These are phyloP conservation scores for Porites evermanni DNA, from an alignment of 92 coral and sea anemone genomes.

Conservation along the genomic window DNA sequence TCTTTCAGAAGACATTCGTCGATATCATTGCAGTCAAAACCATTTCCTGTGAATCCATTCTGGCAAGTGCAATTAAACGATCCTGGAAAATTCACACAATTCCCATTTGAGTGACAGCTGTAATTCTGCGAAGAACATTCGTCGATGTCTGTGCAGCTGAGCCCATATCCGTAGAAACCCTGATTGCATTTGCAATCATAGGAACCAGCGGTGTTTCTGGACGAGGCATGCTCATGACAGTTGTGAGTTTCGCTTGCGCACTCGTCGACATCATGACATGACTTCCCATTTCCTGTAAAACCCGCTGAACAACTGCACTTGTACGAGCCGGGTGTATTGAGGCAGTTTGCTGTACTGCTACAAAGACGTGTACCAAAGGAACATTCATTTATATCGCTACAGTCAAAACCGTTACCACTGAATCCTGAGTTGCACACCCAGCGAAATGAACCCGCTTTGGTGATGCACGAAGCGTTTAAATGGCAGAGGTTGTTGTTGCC, in stretches of 20 bases:
- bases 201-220: constrained; percentile 34
- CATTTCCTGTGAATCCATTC: constrained; percentile 42
- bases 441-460: neutral
- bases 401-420: constrained; percentile 27
- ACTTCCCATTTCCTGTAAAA: constrained; percentile 2
- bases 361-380: neutral
- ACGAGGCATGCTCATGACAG: constrained; percentile 34
- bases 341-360: neutral
- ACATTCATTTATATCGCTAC: constrained; percentile 34
- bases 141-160: constrained; percentile 25
- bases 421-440: constrained; percentile 33
- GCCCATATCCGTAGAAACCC: constrained; percentile 41
- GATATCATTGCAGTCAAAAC: constrained; percentile 28
- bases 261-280: constrained; percentile 29
- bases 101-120: constrained; percentile 26
- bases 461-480: constrained; percentile 28
- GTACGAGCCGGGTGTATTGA: constrained; percentile 35
- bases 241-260: neutral
- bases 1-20: constrained; percentile 26
- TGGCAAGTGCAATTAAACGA: constrained; percentile 18
- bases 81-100: constrained; percentile 18
- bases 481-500: constrained; percentile 5
- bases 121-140: constrained; percentile 14
- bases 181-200: constrained; percentile 35
- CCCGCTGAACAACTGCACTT: constrained; percentile 39